Evolutionary conservation across 2,113 vertebrate genomes (phyloP).

Genomic region (Sus scrofa): DNA sequence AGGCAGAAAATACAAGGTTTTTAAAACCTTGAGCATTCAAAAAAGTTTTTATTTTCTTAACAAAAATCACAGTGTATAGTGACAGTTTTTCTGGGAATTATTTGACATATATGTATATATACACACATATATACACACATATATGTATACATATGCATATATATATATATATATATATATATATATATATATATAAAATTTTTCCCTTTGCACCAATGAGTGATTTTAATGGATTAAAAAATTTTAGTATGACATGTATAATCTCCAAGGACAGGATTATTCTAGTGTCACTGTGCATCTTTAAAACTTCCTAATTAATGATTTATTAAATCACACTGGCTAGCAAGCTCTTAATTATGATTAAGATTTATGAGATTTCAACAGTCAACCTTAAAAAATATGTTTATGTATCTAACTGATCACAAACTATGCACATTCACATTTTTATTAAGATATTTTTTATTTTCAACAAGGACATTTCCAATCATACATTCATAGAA

Average conservation of each 20-base stretch:
- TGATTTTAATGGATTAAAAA: slow-evolving; percentile 57
- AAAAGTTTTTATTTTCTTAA: background rate
- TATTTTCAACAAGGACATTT: slow-evolving; percentile 41
- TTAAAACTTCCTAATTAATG: slow-evolving; percentile 68
- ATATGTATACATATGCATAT: background rate
- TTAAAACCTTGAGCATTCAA: slow-evolving; percentile 61
- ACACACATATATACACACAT: background rate
- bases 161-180: background rate
- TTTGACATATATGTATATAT: background rate
- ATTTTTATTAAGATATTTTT: slow-evolving; percentile 45
- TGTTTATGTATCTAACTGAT: slow-evolving; percentile 6
- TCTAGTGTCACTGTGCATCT: background rate
- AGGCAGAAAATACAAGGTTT: slow-evolving; percentile 68
- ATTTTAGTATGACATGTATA: slow-evolving; percentile 17
- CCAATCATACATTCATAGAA: slow-evolving; percentile 4
- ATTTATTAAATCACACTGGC: slow-evolving; percentile 53
- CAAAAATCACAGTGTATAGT: slow-evolving; percentile 30
- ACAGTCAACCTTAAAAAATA: slow-evolving; percentile 19
- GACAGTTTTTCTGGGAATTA: background rate
- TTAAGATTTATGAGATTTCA: background rate
- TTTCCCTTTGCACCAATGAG: slow-evolving; percentile 24
- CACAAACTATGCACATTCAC: slow-evolving; percentile 26
- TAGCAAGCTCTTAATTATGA: slow-evolving; percentile 59
- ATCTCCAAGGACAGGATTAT: slow-evolving; percentile 15
- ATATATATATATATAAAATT: background rate